Percentiles rank a stretch among this genome's conserved stretches.
These are phyloP conservation scores for Buceros bicornis DNA, from an alignment of 2,797 vertebrate species.

Conservation along the genomic window DNA sequence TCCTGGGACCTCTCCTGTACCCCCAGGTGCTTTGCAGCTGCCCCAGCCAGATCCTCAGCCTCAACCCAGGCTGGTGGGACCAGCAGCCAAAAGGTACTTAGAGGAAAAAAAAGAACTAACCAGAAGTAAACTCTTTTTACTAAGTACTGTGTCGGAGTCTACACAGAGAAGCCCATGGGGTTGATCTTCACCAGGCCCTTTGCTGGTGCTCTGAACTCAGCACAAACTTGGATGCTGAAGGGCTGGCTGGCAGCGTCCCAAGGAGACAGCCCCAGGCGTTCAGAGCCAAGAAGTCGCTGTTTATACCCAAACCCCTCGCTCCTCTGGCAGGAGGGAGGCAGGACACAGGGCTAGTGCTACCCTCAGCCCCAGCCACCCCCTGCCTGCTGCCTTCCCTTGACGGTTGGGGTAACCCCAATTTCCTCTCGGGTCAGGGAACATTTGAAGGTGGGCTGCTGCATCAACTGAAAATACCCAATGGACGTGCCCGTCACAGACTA, in stretches of 20 bases:
- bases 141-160: background rate
- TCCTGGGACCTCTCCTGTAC: accelerated
- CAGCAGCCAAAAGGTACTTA: background rate
- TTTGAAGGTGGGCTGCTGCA: background rate
- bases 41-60: background rate
- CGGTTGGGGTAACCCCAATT: background rate
- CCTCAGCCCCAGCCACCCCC: background rate
- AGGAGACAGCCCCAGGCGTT: background rate
- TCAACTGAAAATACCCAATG: background rate
- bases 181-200: background rate
- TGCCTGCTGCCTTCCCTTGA: background rate
- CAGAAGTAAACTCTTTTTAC: background rate
- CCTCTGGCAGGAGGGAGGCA: background rate
- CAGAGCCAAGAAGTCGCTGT: background rate
- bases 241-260: background rate
- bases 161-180: background rate
- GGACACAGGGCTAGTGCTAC: background rate
- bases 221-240: background rate
- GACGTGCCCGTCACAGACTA: background rate
- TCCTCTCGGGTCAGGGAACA: accelerated
- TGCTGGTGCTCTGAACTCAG: background rate
- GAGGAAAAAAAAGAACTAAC: too few relatives aligned
- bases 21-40: accelerated
- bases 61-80: accelerated
- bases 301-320: background rate